Base-by-base conservation (phyloP, 2,888 invertebrate genomes). In the Rutpela maculata region DNA sequence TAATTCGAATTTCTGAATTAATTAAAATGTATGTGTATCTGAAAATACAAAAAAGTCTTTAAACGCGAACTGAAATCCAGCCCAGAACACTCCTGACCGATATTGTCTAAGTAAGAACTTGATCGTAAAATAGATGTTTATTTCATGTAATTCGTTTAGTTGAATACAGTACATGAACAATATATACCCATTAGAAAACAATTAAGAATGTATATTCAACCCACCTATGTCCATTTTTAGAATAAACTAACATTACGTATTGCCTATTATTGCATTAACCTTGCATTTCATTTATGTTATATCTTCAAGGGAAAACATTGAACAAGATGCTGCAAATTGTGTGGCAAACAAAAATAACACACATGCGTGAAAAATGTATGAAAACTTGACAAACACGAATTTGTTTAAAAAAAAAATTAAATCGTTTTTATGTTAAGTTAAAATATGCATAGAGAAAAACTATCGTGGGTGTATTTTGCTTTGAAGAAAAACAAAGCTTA, bases 231-330 rank as follows among this genome's bases (percentile, higher is more conserved):
- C 69, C 70, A 70, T 60, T 60, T 60, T 35, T 38, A 57, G 70
- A 70, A 60, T 70, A 59, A 70, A 69, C 18, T 69, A 59, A 69
- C 19, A 69, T 69, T 69, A 69, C 69, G 69, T 70, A 70, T 70
- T 60, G 22, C 60, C 43, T 70, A 70, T 70, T 70, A 70, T 56
- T 70, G 60, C 60, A 70, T 12, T 70, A 70, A 70, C 70, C 70
- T 70, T 70, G 60, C 70, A 70, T 70, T 70, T 70, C 60, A 70
- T 70, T 70, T 70, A 70, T 70, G 26, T 60, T 60, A 60, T 70
- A 60, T 70, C 60, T 70, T 70, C 70, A 70, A 62, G 60, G 70
- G 60, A 60, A 70, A 59, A 69, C 57, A 35, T 22, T 67, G 50
- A 67, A 31, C 60, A 50, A 38, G 43, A 65, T 59, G 59, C 31